Conservation (phyloP, 2,888 invertebrate genomes). For the Halictus ligatus region DNA sequence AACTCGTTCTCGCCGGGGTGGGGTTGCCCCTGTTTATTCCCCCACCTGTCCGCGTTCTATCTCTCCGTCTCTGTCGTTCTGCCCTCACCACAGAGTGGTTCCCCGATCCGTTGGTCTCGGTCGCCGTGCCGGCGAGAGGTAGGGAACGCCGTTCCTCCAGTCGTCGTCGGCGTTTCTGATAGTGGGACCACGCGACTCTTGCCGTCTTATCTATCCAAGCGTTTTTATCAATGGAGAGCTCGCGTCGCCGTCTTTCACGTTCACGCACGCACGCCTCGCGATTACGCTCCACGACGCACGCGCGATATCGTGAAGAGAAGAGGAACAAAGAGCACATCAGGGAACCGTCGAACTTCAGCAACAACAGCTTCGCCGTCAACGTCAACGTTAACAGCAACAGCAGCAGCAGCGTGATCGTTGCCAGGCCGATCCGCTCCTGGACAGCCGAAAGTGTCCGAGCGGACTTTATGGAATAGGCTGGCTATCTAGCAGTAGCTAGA, state of each 20-base stretch:
- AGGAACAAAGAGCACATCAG: conserved; percentile 36
- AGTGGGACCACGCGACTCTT: conserved; percentile 68
- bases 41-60: conserved; percentile 17
- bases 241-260: conserved; percentile 67
- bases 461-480: conserved; percentile 36
- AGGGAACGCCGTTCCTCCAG: conserved; percentile 68
- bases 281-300: conserved; percentile 70
- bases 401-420: neutral
- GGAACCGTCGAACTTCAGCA: conserved; percentile 13
- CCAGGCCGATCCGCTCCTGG: conserved; percentile 26
- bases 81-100: conserved; percentile 54
- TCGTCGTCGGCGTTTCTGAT: conserved; percentile 75
- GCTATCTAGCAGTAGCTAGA: neutral
- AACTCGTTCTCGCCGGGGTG: neutral
- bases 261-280: conserved; percentile 72
- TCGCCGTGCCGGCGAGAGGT: conserved; percentile 32
- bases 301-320: conserved; percentile 68
- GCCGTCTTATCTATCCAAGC: conserved; percentile 58
- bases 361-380: neutral
- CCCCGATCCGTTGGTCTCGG: conserved; percentile 47
- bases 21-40: conserved; percentile 56
- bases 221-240: conserved; percentile 73
- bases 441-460: conserved; percentile 25
- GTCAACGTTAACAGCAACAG: neutral
- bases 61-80: conserved; percentile 26